Evolutionary conservation across 2,113 vertebrate genomes (phyloP).

Genomic region (Potamarius usumacintae): DNA sequence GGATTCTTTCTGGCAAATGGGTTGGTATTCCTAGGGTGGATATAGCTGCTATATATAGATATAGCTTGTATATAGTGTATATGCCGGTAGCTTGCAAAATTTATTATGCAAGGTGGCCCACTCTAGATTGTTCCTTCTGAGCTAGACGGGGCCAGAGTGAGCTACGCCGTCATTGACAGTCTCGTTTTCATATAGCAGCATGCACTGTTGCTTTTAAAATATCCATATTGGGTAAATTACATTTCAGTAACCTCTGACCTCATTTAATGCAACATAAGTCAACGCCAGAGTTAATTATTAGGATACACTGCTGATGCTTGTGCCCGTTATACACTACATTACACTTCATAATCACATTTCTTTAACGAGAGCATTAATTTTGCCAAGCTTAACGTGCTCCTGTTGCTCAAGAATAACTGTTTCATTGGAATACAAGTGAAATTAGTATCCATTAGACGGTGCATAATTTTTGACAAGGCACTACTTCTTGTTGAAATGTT

Average conservation of each 20-base stretch:
- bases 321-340: conserved; percentile 29
- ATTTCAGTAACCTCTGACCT: conserved; percentile 19
- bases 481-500: neutral
- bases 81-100: too few species aligned
- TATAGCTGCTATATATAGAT: too few species aligned
- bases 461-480: neutral
- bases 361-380: neutral
- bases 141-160: too few species aligned
- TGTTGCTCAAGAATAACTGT: neutral
- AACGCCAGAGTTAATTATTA: conserved; percentile 20
- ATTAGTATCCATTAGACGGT: neutral
- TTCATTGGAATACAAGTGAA: neutral
- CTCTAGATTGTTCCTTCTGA: too few species aligned
- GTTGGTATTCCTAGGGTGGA: too few species aligned
- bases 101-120: too few species aligned
- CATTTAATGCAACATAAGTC: neutral
- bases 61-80: too few species aligned
- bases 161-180: too few species aligned
- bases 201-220: neutral
- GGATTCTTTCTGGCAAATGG: too few species aligned
- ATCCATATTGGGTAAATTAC: neutral
- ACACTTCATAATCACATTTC: conserved; percentile 7
- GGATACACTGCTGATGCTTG: neutral
- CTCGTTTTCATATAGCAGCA: neutral
- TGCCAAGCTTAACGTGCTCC: neutral